phyloP scores from a whole-genome alignment of 2,888 invertebrate species.

The Hyalella azteca region DNA sequence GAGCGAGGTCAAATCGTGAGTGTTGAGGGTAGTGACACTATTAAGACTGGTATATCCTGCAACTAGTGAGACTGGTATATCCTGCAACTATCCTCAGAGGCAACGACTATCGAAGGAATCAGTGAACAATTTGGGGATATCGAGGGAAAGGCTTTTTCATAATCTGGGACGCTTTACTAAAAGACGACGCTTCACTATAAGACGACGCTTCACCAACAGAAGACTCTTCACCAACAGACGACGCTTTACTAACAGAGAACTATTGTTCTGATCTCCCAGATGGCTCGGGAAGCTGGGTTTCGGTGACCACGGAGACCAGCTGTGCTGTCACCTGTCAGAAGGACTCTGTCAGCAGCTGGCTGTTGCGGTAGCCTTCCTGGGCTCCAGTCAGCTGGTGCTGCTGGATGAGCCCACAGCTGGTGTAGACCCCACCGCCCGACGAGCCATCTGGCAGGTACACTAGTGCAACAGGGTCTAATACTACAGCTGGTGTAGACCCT shows the following conservation, averaged over 20 bases:
- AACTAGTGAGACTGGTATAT: too few relatives aligned
- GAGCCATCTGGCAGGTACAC: constrained; percentile 53
- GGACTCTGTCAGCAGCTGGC: constrained; percentile 47
- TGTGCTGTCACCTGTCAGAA: constrained; percentile 48
- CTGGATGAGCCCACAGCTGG: constrained; percentile 58
- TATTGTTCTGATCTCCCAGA: too few relatives aligned
- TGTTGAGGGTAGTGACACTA: background rate
- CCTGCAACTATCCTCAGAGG: too few relatives aligned
- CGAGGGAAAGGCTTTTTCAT: too few relatives aligned
- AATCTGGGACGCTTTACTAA: too few relatives aligned
- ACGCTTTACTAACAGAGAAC: too few relatives aligned
- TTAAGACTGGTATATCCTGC: background rate
- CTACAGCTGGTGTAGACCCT: constrained; percentile 52
- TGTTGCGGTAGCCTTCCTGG: constrained; percentile 54
- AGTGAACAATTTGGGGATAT: too few relatives aligned
- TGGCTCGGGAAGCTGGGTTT: constrained; percentile 44
- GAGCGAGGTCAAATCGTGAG: constrained; percentile 32
- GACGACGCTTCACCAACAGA: too few relatives aligned
- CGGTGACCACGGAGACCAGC: constrained; percentile 26
- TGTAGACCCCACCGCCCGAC: constrained; percentile 48
- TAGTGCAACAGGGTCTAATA: background rate
- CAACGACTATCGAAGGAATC: too few relatives aligned
- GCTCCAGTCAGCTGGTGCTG: constrained; percentile 51
- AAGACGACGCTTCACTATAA: too few relatives aligned
- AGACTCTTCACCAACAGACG: too few relatives aligned